Base-by-base conservation (phyloP, 2,113 vertebrate genomes). In the Garra rufa region DNA sequence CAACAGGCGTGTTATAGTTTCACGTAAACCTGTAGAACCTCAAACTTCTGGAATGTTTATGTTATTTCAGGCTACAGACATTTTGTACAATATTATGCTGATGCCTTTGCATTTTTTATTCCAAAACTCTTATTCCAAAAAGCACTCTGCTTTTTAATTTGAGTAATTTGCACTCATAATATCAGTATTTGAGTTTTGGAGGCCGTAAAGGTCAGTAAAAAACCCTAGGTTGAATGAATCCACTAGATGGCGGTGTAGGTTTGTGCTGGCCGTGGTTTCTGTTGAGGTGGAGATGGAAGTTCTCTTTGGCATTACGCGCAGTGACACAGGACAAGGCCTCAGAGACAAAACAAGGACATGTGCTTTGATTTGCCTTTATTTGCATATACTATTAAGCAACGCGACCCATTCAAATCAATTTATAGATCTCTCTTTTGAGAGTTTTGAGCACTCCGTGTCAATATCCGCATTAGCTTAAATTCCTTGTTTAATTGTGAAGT, bases 171-270 rank as follows among this genome's bases (percentile, higher is more conserved):
- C 17, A 41, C 34, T 6, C 65, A 21, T 34, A 34, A 34, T n/a
- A 21, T 41, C 9, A 44, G 41, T 24, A 1, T 59, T 41, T 41
- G 55, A 78, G 38, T 41, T 74, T n/a, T 57, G 74, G 24, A 34
- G 46, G 67, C 44, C 17, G 9, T 46, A 76, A 69, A 34, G 50
- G 59, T 85, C 28, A 82, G 28, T 44, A 7, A 69, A n/a, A 30
- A 9, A 34, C 0, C 1, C 67, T 9, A 24, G 44, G 15, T 61
- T 30, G 6, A 34, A 6, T 2, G 14, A 63, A 30, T 52, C 78
- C 90, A 88, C 88, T 88, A 91, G 90, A 89, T 91, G 90, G 90
- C 83, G 87, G 83, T 91, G 84, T 83, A 90, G 85, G 86, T 90
- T 86, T 89, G 86, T 86, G 84, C 71, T 30, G 76, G 24, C 69